phyloP scores from a whole-genome alignment of 1,140 invertebrate species.

The Danaus melanippus region DNA sequence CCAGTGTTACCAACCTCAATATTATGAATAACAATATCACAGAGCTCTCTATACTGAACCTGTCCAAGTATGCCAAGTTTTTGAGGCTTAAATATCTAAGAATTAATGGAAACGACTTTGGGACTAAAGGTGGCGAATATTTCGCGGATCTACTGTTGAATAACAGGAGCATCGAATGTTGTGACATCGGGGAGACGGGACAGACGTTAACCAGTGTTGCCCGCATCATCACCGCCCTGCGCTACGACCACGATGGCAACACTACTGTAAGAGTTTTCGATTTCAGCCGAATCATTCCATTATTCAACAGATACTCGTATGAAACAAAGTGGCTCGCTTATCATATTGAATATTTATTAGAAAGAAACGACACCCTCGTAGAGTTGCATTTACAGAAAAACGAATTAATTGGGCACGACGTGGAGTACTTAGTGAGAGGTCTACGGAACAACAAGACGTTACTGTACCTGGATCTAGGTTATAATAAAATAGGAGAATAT shows the following conservation, averaged over 20 bases:
- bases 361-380: constrained; percentile 61
- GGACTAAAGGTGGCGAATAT: constrained; percentile 60
- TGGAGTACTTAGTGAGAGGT: constrained; percentile 70
- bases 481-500: constrained; percentile 73
- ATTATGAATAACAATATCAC: constrained; percentile 72
- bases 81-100: constrained; percentile 66
- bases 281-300: constrained; percentile 71
- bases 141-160: constrained; percentile 63
- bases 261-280: constrained; percentile 70
- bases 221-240: constrained; percentile 58
- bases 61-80: constrained; percentile 47
- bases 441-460: constrained; percentile 66
- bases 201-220: constrained; percentile 70
- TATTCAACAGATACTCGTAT: constrained; percentile 49
- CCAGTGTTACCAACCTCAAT: constrained; percentile 62
- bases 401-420: constrained; percentile 71
- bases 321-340: constrained; percentile 63
- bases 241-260: constrained; percentile 45
- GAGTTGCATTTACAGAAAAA: constrained; percentile 75
- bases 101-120: constrained; percentile 73
- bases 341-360: constrained; percentile 51
- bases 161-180: constrained; percentile 58
- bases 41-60: constrained; percentile 42
- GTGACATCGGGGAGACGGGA: constrained; percentile 73
- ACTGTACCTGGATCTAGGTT: constrained; percentile 71